Conservation (phyloP, 1,140 invertebrate species). For the Lineus longissimus region DNA sequence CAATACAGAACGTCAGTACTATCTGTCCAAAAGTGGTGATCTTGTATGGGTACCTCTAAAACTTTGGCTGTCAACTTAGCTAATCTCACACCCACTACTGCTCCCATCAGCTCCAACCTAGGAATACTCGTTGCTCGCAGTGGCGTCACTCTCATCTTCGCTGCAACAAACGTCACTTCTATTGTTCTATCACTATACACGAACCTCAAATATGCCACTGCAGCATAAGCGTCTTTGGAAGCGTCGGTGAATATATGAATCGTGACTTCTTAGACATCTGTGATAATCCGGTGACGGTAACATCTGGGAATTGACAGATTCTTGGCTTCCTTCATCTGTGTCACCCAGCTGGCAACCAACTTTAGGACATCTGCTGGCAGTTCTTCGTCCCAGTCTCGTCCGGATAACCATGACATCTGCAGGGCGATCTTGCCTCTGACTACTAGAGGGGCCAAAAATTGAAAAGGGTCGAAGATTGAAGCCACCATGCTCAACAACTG, state of each 20-base stretch:
- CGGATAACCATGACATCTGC: too few species aligned
- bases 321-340: too few species aligned
- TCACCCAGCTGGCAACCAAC: too few species aligned
- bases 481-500: too few species aligned
- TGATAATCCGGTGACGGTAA: neutral
- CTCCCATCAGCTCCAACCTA: conserved; percentile 6
- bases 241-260: conserved; percentile 5
- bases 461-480: too few species aligned
- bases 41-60: neutral
- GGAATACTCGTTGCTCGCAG: neutral
- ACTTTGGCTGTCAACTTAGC: neutral
- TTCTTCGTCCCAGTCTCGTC: too few species aligned
- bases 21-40: conserved; percentile 31
- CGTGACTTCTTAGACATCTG: neutral
- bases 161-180: neutral
- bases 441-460: too few species aligned
- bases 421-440: too few species aligned
- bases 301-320: too few species aligned
- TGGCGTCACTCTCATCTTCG: neutral
- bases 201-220: neutral
- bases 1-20: conserved; percentile 42
- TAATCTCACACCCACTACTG: neutral
- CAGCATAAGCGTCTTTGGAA: neutral
- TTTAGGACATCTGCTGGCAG: too few species aligned
- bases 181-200: neutral